Evolutionary conservation across 2,797 vertebrate species (phyloP), one percentile per base, ranked within the genome.

Genomic region (Gymnothorax javanicus): DNA sequence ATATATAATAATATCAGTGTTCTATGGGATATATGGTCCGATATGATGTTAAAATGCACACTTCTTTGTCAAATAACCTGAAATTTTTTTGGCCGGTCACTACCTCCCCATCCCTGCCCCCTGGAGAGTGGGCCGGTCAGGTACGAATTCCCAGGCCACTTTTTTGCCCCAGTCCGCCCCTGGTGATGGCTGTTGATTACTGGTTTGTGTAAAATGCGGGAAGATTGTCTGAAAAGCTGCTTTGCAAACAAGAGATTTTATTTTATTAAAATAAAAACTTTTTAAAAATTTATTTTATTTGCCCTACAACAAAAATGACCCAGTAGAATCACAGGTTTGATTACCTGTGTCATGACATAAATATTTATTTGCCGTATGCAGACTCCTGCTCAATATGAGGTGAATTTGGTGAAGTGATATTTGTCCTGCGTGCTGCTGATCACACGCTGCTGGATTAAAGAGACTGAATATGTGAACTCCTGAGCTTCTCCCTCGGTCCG

Each of bases 131-230:
- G n/a, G n/a, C n/a, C n/a, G n/a, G n/a, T n/a, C n/a, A n/a, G n/a
- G n/a, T n/a, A n/a, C n/a, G n/a, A n/a, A n/a, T n/a, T n/a, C n/a
- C n/a, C n/a, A n/a, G n/a, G n/a, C n/a, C n/a, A n/a, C n/a, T n/a
- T n/a, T n/a, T n/a, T n/a, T n/a, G n/a, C n/a, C n/a, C n/a, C n/a
- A n/a, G n/a, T n/a, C n/a, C n/a, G n/a, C n/a, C n/a, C n/a, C n/a
- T n/a, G n/a, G n/a, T n/a, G n/a, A n/a, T n/a, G n/a, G n/a, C n/a
- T n/a, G n/a, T n/a, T n/a, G n/a, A n/a, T n/a, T n/a, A n/a, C 87
- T 92, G 91, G 95, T 96, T 95, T 95, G 94, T 95, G 94, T 95
- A 94, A 95, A 94, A 93, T 95, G 94, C 94, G 93, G 94, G 94
- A 93, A 94, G 92, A 93, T 94, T 92, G 90, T 82, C 81, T 90